Conservation (phyloP, 1,140 invertebrate species). For the Pteromalus puparum region DNA sequence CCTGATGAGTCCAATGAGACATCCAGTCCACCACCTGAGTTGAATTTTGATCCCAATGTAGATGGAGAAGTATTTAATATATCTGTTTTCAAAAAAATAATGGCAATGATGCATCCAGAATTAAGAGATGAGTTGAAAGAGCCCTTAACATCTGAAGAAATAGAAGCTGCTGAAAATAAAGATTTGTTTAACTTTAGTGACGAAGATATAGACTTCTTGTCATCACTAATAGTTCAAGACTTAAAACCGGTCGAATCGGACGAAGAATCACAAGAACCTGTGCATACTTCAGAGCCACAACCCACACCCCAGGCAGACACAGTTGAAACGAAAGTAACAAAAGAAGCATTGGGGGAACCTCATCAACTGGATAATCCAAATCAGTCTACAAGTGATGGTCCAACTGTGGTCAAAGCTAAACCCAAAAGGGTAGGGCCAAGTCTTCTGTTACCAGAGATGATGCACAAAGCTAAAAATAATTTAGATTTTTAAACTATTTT, state of each 20-base stretch:
- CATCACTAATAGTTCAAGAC: background rate
- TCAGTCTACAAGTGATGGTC: background rate
- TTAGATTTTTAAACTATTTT: slow-evolving; percentile 51
- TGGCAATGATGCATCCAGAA: background rate
- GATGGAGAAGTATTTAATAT: background rate
- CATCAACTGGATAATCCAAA: background rate
- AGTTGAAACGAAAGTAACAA: background rate
- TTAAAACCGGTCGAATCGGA: background rate
- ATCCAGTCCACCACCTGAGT: background rate
- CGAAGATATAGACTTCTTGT: background rate
- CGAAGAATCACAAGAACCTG: background rate
- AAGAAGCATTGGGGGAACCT: background rate
- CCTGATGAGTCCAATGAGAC: background rate
- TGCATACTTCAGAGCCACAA: background rate
- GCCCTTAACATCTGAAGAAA: background rate
- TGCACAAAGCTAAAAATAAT: slow-evolving; percentile 48
- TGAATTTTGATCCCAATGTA: background rate
- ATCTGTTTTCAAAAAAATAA: background rate
- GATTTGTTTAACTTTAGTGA: background rate
- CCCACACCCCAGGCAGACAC: background rate
- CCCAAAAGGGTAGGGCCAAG: slow-evolving; percentile 17
- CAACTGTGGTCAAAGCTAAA: slow-evolving; percentile 39
- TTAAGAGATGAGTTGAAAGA: background rate
- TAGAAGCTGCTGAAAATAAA: background rate
- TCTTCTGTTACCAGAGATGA: slow-evolving; percentile 50